These are phyloP conservation scores for Alviniconcha strummeri DNA, from an alignment of 2,888 invertebrate genomes.

Conservation along the genomic window DNA sequence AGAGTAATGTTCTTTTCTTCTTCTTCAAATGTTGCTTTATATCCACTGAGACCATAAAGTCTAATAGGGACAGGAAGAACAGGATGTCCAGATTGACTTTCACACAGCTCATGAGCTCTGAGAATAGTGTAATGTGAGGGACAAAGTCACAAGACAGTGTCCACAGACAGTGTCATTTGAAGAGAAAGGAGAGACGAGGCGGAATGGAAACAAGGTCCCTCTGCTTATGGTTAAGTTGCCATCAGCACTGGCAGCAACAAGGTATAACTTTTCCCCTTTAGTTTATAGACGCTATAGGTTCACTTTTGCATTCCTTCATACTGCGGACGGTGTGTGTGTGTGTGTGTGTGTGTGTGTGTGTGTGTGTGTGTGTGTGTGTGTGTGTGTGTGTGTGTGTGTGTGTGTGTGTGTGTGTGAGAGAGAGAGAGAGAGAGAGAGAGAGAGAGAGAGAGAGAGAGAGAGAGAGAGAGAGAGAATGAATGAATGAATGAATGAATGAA, in stretches of 20 bases:
- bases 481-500: no score
- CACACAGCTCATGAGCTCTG: neutral
- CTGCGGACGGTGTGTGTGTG: no score
- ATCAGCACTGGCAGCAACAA: neutral
- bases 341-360: neutral
- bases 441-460: no score
- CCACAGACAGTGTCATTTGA: neutral
- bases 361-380: neutral
- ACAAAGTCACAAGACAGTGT: neutral
- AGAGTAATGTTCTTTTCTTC: no score
- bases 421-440: neutral
- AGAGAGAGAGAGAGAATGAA: no score
- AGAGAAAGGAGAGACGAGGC: neutral
- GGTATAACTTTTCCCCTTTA: neutral
- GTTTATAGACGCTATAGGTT: constrained; percentile 56
- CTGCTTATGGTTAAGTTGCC: neutral
- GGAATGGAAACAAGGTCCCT: neutral
- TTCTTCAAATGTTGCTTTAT: no score
- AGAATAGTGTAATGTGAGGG: neutral
- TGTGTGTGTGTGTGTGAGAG: neutral
- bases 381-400: constrained; percentile 1
- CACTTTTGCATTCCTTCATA: neutral
- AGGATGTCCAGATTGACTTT: no score
- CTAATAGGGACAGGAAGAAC: no score
- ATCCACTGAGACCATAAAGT: no score